phyloP scores from a whole-genome alignment of 2,113 vertebrate genomes.

The Muntiacus muntjak region DNA sequence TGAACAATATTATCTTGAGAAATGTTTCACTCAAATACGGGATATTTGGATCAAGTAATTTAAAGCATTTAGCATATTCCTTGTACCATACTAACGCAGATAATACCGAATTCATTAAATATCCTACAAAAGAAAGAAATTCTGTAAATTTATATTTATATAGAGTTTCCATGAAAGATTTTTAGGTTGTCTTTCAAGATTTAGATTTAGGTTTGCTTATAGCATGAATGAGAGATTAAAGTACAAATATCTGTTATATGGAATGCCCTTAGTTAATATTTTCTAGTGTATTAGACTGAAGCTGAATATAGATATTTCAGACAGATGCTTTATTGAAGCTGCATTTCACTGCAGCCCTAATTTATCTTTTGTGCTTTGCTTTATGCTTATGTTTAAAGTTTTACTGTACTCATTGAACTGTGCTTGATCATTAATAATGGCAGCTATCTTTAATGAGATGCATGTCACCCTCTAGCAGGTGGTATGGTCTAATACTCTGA shows the following conservation, averaged over 20 bases:
- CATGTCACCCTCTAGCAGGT: conserved; percentile 61
- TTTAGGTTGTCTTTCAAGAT: conserved; percentile 32
- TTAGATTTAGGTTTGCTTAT: conserved; percentile 5
- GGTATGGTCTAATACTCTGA: conserved; percentile 59
- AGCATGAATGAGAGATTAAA: conserved; percentile 26
- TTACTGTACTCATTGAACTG: conserved; percentile 72
- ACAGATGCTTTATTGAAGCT: conserved; percentile 62
- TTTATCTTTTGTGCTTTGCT: conserved; percentile 70
- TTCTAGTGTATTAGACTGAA: conserved; percentile 46
- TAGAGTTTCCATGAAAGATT: neutral
- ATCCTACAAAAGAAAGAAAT: neutral
- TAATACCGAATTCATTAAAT: neutral
- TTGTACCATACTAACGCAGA: neutral
- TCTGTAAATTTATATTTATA: conserved; percentile 4
- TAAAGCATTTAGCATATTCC: conserved; percentile 24
- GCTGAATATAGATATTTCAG: conserved; percentile 62
- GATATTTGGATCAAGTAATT: conserved; percentile 46
- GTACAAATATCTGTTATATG: conserved; percentile 18
- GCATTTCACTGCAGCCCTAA: conserved; percentile 61
- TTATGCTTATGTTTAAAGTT: conserved; percentile 72
- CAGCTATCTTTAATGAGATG: conserved; percentile 70
- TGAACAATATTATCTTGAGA: conserved; percentile 34
- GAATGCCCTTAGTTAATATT: neutral
- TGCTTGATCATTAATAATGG: conserved; percentile 72
- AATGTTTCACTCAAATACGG: conserved; percentile 16